These are phyloP conservation scores for Florisuga fusca DNA, from an alignment of 2,797 vertebrate genomes.

Conservation along the genomic window DNA sequence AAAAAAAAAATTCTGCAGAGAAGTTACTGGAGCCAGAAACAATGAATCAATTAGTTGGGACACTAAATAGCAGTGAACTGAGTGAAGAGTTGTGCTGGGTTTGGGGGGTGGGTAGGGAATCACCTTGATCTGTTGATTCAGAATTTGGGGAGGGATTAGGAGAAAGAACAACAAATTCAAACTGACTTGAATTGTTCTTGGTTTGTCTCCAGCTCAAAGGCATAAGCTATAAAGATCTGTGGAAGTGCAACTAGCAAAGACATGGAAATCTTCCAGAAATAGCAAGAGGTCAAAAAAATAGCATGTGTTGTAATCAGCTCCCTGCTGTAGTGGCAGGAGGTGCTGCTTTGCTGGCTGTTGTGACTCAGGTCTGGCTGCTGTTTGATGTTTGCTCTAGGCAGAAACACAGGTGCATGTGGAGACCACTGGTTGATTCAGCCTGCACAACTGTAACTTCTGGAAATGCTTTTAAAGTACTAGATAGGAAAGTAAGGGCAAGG, in stretches of 20 bases:
- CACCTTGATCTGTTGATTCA: neutral
- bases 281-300: neutral
- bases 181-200: neutral
- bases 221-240: neutral
- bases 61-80: neutral
- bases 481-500: neutral
- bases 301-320: neutral
- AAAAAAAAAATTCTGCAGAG: neutral
- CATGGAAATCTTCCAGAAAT: neutral
- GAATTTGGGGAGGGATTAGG: neutral
- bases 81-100: neutral
- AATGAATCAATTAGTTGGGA: neutral
- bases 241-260: neutral
- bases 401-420: neutral
- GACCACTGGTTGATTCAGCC: neutral
- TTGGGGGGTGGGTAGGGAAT: neutral
- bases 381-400: neutral
- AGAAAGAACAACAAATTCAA: neutral
- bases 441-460: neutral
- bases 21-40: neutral
- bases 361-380: neutral
- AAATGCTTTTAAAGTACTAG: neutral
- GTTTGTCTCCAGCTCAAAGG: neutral
- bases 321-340: rapidly evolving
- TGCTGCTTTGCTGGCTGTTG: neutral